Conservation (phyloP, 2,888 invertebrate species). For the Hirtodrosophila alboralis region DNA sequence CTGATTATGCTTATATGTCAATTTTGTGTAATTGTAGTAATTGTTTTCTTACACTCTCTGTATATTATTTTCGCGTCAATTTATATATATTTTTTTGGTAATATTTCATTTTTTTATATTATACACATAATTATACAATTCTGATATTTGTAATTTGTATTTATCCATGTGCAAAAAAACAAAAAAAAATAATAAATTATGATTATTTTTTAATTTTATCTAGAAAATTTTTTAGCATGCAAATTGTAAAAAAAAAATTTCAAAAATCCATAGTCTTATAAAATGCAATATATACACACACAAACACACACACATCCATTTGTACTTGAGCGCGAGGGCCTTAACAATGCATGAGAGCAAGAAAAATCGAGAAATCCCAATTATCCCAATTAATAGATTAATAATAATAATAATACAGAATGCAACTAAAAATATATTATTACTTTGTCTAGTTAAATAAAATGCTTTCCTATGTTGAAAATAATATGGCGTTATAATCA, state of each 20-base stretch:
- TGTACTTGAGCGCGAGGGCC: conserved; percentile 77
- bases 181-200: no score
- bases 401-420: conserved; percentile 40
- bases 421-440: conserved; percentile 50
- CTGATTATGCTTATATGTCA: conserved; percentile 70
- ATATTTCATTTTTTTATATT: conserved; percentile 52
- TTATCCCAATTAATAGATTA: conserved; percentile 53
- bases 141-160: conserved; percentile 73
- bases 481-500: conserved; percentile 76
- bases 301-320: conserved; percentile 42
- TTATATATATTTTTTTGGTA: conserved; percentile 57
- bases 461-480: conserved; percentile 75
- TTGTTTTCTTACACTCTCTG: conserved; percentile 59
- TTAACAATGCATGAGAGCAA: conserved; percentile 69
- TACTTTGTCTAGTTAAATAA: conserved; percentile 65
- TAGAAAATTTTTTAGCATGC: conserved; percentile 61
- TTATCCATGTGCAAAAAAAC: conserved; percentile 80
- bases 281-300: conserved; percentile 16
- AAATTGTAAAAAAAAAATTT: conserved; percentile 54
- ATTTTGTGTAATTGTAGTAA: conserved; percentile 48
- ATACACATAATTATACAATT: conserved; percentile 52
- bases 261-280: conserved; percentile 34
- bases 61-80: conserved; percentile 68
- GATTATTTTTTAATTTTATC: conserved; percentile 68
- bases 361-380: conserved; percentile 25